Evolutionary conservation across 2,113 vertebrate genomes (phyloP), one percentile per base, ranked within the genome.

Genomic region (Aspidoscelis tigris): DNA sequence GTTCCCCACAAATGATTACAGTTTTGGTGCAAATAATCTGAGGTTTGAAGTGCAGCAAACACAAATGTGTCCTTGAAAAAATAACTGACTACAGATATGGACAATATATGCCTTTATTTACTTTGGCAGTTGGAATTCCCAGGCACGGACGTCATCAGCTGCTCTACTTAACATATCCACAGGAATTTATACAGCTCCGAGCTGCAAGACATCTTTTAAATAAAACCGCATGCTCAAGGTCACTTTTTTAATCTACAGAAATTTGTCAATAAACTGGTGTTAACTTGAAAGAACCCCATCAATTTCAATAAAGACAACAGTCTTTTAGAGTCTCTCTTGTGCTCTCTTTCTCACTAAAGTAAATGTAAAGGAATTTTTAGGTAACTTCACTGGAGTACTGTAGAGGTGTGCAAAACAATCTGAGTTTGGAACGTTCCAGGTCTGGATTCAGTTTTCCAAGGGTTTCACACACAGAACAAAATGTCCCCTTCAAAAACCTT

Each of bases 81-180:
- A 70, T 68, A 80, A 82, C 1, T 39, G 55, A 68, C 65, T 16
- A 9, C 24, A 86, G 2, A 55, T 81, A 83, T 21, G 41, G 76
- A 33, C 18, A 86, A 18, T 18, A 22, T 83, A 16, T 69, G 61
- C 70, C 65, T 81, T 86, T 81, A 69, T 86, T 75, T 84, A 58
- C 71, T 84, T 78, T 84, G 83, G 75, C 76, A 86, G 78, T 11
- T 68, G 53, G 78, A 81, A 76, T 86, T 86, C 72, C 72, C 78
- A 76, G 84, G 61, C 72, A 70, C 16, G 20, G 26, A 86, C 78
- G 41, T 81, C 26, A 58, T 86, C 72, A 81, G 26, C 72, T 76
- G 3, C 21, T 80, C 88, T 87, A 82, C 21, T 5, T 76, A 82
- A 84, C 66, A 47, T 72, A 47, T 20, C 26, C 70, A 79, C 76